Base-by-base conservation (phyloP, 2,113 vertebrate genomes). In the Girardinichthys multiradiatus region DNA sequence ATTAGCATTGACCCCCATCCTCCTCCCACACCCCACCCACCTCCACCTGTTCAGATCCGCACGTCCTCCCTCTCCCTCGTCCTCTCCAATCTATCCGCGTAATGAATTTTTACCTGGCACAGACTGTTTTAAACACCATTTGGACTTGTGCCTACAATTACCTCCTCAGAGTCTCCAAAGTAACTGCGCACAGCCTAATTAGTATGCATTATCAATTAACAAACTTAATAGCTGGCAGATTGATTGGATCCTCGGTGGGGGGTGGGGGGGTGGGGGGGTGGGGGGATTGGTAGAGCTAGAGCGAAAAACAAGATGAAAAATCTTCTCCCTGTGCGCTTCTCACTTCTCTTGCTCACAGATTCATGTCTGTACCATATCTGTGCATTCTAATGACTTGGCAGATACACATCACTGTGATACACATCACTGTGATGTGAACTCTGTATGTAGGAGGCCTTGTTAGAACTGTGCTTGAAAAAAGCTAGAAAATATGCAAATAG, bases 201-300 rank as follows among this genome's bases (percentile, higher is more conserved):
- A 99, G 97, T 99, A 99, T 98, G 97, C 97, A 98, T 98, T 99
- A 98, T 98, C 97, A 98, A 99, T 99, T 98, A 99, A 98, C 96
- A 96, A 96, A 97, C 96, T 96, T 99, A 99, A 99, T 98, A 97
- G 96, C 96, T 95, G 95, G 97, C 97, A 99, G 97, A 98, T 98
- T 99, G 97, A 99, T 98, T 97, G 96, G 96, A 98, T 99, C 97
- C 96, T 97, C 96, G 95, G 96, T 96, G 97, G 96, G 94, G 96
- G 95, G 94, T 51, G 6, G 48, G 39, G 17, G 48, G 48, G 21
- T 9, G 48, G 8, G 17, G 21, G 24, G 48, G 19, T 1, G 42
- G 14, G 48, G 48, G 42, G 42, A 17, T 15, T 95, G 84, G 81
- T 80, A 79, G 88, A 88, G 94, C 96, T 96, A 95, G 94, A 96